Base-by-base conservation (phyloP, 2,113 vertebrate genomes). In the Leucosticte australis region DNA sequence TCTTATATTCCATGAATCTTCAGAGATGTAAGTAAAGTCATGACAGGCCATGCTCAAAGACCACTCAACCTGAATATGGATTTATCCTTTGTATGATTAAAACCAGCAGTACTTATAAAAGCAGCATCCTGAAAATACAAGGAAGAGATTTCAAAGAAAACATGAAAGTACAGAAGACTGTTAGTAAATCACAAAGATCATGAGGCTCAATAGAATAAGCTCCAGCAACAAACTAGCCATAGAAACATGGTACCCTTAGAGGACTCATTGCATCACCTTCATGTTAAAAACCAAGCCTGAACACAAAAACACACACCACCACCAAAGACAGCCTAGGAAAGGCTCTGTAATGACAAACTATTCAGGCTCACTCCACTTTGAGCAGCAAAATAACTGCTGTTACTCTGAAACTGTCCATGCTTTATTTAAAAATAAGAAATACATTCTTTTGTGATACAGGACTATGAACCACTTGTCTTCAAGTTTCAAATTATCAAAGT, bases 281-380 rank as follows among this genome's bases (percentile, higher is more conserved):
- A 1, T 5, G 4, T 39, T 59, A 44, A 79, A 90, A 78, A 10
- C 23, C 33, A 63, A 67, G 42, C 19, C 21, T 78, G 22, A 56
- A 17, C 31, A 53, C 5, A 26, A n/a, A 26, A 8, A 35, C 7
- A 3, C 4, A 3, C 21, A 8, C 1, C 1, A 3, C 20, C 13
- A 37, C 15, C 21, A 55, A 60, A n/a, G 12, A 15, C 13, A 81
- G 37, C 8, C 55, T 47, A 19, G 3, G 6, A 74, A 37, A 70
- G 13, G 10, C 10, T 50, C 52, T 23, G 49, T 39, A 33, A 80
- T 62, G 24, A 39, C 12, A 37, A 39, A 20, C 11, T 53, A 46
- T n/a, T 30, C 22, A 23, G 11, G 16, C 27, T 73, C 12, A 33
- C 5, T 13, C 8, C 24, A n/a, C 41, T 87, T 17, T 6, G 19